A percentile compares a stretch with the other conserved stretches of the same genome.
Evolutionary conservation across 2,888 invertebrate species (phyloP).

Genomic region (Nomada fucata): DNA sequence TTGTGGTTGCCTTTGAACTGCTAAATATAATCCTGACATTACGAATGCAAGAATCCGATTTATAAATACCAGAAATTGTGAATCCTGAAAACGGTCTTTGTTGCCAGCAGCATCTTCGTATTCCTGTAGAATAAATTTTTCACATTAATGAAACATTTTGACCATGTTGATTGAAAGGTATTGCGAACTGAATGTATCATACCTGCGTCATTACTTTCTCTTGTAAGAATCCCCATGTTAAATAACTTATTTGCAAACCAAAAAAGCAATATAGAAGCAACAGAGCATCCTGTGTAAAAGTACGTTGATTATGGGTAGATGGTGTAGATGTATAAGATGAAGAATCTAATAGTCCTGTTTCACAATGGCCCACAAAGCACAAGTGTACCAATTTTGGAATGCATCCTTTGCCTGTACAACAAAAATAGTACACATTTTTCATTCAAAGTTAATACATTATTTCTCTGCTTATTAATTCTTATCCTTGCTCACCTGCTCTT

Average conservation of each 20-base stretch:
- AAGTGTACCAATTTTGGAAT: constrained; percentile 84
- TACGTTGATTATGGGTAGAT: constrained; percentile 81
- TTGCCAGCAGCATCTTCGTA: constrained; percentile 89
- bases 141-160: background rate
- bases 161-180: background rate
- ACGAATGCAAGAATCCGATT: constrained; percentile 95
- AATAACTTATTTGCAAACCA: constrained; percentile 95
- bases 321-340: constrained; percentile 78
- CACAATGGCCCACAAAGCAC: constrained; percentile 86
- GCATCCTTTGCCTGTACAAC: constrained; percentile 82
- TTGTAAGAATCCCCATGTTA: constrained; percentile 98
- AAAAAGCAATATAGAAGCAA: constrained; percentile 91
- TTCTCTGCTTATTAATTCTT: background rate
- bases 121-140: constrained; percentile 83
- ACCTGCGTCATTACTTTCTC: constrained; percentile 99
- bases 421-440: constrained; percentile 48
- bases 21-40: constrained; percentile 88
- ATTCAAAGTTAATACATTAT: background rate
- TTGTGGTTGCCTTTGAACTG: constrained; percentile 87
- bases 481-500: constrained; percentile 87
- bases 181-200: constrained; percentile 30
- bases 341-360: constrained; percentile 82
- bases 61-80: constrained; percentile 98
- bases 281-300: constrained; percentile 86
- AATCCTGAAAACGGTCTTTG: constrained; percentile 92